phyloP scores from a whole-genome alignment of 2,113 vertebrate species.

The Neolamprologus ventralis region DNA sequence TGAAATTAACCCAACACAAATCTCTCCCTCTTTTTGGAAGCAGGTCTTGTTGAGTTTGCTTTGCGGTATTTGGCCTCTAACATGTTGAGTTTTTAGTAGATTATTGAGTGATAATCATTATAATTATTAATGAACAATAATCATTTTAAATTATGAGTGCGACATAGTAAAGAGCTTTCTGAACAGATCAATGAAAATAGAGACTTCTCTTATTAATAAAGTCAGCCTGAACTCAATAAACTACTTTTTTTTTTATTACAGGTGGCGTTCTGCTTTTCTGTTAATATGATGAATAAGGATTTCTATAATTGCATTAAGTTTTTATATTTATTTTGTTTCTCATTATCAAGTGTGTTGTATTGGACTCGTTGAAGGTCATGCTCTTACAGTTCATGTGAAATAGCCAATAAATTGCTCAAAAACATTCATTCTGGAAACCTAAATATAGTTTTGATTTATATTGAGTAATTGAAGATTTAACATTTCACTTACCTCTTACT shows the following conservation, averaged over 20 bases:
- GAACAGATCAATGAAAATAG: background rate
- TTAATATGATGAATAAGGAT: background rate
- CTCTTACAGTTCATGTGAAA: background rate
- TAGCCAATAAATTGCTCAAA: background rate
- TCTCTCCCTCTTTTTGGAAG: background rate
- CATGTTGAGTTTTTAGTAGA: background rate
- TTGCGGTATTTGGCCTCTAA: background rate
- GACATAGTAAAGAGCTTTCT: background rate
- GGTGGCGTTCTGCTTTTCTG: background rate
- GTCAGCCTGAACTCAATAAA: background rate
- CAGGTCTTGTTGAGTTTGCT: background rate
- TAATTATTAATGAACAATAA: background rate
- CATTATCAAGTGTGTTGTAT: background rate
- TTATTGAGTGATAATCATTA: background rate
- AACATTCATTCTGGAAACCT: background rate
- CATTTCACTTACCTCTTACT: background rate
- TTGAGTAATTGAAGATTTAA: background rate
- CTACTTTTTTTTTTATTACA: background rate
- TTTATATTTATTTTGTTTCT: background rate
- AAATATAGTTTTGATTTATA: background rate
- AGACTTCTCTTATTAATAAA: background rate
- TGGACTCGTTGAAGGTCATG: background rate
- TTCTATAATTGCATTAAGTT: background rate
- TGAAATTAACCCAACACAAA: background rate
- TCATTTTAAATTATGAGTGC: background rate